Evolutionary conservation across 1,140 invertebrate genomes (phyloP), one percentile per base, ranked within the genome.

Genomic region (Daktulosphaira vitifoliae): DNA sequence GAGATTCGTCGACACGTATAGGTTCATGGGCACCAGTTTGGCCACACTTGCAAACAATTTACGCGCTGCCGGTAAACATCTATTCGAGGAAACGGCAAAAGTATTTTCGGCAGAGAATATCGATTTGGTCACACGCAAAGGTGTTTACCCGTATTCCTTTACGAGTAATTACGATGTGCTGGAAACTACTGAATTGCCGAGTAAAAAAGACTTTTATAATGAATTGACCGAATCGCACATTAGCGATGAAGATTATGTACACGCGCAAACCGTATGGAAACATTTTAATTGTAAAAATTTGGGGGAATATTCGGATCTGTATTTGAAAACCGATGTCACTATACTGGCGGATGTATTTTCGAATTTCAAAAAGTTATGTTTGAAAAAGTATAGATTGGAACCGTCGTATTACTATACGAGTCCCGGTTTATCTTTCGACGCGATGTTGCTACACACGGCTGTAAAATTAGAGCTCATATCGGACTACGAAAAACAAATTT

Each of bases 291-390:
- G 73, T 67, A 38, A 68, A 25, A 75, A n/a, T n/a, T n/a, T n/a
- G n/a, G n/a, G n/a, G n/a, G n/a, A n/a, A n/a, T n/a, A n/a, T n/a
- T n/a, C n/a, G 11, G 71, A 77, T 68, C 52, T 76, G 6, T 78
- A 78, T 70, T 48, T 77, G n/a, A 76, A 74, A 73, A 74, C 72
- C 18, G 75, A 78, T 68, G 73, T 76, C 51, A 52, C 76, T 20
- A 44, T 77, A 13, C 67, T 76, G 26, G 68, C 70, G 13, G 76
- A 76, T 68, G 68, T 76, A 13, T 74, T 76, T 70, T 72, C 76
- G 42, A 65, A 65, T 48, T 69, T 65, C 16, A 44, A 68, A 0
- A 82, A 82, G 26, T 70, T 84, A 0, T 72, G 75, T 18, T 74
- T 67, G 0, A 18, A 8, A 15, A 23, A 71, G 1, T 46, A 53